Evolutionary conservation across 1,140 invertebrate genomes (phyloP).

Genomic region (Cataglyphis hispanica): DNA sequence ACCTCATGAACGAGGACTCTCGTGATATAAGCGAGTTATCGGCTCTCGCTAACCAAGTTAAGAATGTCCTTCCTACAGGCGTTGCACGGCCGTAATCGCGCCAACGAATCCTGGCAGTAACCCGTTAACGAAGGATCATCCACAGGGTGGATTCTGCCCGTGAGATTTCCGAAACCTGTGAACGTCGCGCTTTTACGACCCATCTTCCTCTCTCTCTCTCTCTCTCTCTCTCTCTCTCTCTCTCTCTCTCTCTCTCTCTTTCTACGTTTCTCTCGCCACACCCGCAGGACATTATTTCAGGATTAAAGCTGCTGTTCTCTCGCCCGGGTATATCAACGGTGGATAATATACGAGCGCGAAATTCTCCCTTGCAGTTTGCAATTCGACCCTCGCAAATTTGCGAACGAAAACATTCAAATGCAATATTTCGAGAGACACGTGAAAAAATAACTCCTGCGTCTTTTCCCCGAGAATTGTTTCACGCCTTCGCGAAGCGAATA

Average conservation of each 20-base stretch:
- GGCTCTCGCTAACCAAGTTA: constrained; percentile 42
- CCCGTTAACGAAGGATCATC: constrained; percentile 45
- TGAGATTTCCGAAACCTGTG: constrained; percentile 21
- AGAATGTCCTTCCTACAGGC: constrained; percentile 53
- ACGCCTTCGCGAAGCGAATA: background rate
- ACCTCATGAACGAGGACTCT: constrained; percentile 6
- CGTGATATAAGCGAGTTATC: constrained; percentile 34
- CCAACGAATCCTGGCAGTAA: constrained; percentile 23
- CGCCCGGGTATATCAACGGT: background rate
- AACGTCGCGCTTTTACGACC: background rate
- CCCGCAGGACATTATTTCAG: constrained; percentile 47
- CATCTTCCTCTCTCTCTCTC: background rate
- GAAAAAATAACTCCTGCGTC: constrained; percentile 9
- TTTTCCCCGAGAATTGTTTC: background rate
- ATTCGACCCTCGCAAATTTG: background rate
- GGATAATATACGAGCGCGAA: constrained; percentile 15
- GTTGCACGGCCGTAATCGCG: constrained; percentile 23
- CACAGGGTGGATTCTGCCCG: background rate
- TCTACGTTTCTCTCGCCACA: background rate
- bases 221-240: background rate
- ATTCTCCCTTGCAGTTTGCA: constrained; percentile 12
- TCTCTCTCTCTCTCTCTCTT: background rate
- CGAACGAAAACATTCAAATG: background rate
- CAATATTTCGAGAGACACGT: background rate
- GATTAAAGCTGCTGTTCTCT: constrained; percentile 47